These are phyloP conservation scores for Macrochelys suwanniensis DNA, from an alignment of 2,797 vertebrate species.

Conservation along the genomic window DNA sequence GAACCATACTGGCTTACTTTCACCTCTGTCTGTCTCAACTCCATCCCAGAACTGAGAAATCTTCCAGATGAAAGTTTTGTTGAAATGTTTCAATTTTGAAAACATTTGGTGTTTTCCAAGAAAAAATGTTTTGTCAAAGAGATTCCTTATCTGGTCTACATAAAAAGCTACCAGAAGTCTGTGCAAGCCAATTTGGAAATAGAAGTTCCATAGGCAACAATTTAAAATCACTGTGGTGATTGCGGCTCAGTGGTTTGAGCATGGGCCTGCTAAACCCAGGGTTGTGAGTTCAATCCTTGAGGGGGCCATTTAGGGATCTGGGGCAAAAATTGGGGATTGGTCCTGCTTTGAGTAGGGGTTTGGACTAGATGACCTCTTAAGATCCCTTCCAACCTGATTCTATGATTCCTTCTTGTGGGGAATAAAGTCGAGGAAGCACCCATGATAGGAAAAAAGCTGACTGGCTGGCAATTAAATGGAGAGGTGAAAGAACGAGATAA, in stretches of 20 bases:
- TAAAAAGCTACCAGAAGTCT: neutral
- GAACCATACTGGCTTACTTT: too few relatives aligned
- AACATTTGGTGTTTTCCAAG: neutral
- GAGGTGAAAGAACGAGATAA: neutral
- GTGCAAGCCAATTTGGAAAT: neutral
- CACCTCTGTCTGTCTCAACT: neutral
- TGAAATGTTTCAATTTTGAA: neutral
- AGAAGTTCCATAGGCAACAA: neutral
- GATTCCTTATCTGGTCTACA: neutral
- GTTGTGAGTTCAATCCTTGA: too few relatives aligned
- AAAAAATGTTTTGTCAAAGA: neutral
- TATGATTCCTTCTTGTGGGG: neutral
- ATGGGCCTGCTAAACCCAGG: too few relatives aligned
- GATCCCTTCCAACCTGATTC: too few relatives aligned
- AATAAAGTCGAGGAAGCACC: neutral
- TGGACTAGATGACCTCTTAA: too few relatives aligned
- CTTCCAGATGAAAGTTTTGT: neutral
- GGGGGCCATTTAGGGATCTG: too few relatives aligned
- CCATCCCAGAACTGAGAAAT: neutral
- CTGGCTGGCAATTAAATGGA: neutral
- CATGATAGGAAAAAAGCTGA: neutral
- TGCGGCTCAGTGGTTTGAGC: too few relatives aligned
- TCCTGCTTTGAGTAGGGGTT: too few relatives aligned
- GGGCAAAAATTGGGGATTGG: too few relatives aligned
- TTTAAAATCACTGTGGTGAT: neutral